Base-by-base conservation (phyloP, 2,797 vertebrate genomes). In the Aldrovandia affinis region DNA sequence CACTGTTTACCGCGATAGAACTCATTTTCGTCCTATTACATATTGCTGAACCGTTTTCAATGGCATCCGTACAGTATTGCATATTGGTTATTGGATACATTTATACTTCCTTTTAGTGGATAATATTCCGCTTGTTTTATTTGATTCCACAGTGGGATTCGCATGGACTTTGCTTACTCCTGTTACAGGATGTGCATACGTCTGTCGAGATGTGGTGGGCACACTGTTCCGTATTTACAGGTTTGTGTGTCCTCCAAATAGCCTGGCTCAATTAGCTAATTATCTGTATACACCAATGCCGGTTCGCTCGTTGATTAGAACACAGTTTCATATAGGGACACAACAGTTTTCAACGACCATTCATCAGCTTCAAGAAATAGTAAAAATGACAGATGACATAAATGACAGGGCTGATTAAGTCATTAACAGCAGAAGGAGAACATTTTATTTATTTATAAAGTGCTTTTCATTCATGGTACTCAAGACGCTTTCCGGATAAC, bases 1-100 rank as follows among this genome's bases (percentile, higher is more conserved):
- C 3, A 42, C 4, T 39, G 68, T 7, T 44, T 47, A 77, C 22
- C 22, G 12, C n/a, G 14, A 73, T 22, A 20, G 14, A 36, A 36
- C 33, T 36, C 33, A 39, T 10, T 25, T 2, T 39, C 14, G 22
- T n/a, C 20, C 39, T 8, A n/a, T 25, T 7, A 77, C 20, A 25
- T 75, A 75, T 75, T 75, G 36, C 70, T 44, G 68, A 36, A 20
- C 63, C 28, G 63, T 61, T 65, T 65, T 30, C 33, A 70, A 33
- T 33, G 30, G 63, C 68, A 15, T 70, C 3, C 14, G 18, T 70
- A 14, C 68, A 36, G 15, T 4, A 39, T 30, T 68, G 6, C 63
- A 68, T 61, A 25, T 68, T 14, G n/a, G 63, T 5, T 70, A 70
- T 36, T 39, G 15, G 68, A 30, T 10, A 65, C 10, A 30, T 65